phyloP scores from a whole-genome alignment of 2,888 invertebrate species.

The Toxonevra muliebris region DNA sequence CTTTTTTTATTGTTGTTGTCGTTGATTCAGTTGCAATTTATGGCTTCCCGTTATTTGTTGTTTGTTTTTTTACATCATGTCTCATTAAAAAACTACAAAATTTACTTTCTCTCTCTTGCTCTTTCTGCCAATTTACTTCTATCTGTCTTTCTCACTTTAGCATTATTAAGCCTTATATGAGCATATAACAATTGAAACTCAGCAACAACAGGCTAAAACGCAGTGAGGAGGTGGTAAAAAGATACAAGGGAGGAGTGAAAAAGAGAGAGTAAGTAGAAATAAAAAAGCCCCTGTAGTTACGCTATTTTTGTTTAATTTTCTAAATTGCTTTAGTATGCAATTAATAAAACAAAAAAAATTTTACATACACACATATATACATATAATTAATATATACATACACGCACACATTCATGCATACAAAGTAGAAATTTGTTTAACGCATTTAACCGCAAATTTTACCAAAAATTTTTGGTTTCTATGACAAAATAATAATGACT shows the following conservation, averaged over 20 bases:
- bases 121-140: too few species aligned
- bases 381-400: constrained; percentile 10
- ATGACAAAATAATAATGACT: too few species aligned
- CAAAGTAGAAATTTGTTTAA: neutral
- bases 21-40: constrained; percentile 41
- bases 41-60: constrained; percentile 6
- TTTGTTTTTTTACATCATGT: constrained; percentile 25
- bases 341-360: constrained; percentile 22
- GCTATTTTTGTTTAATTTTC: constrained; percentile 34
- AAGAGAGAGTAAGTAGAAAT: neutral
- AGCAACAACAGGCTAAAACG: neutral
- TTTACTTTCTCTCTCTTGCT: neutral
- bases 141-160: too few species aligned
- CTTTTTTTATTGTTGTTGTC: constrained; percentile 30
- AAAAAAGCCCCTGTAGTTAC: neutral
- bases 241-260: neutral
- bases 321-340: constrained; percentile 39
- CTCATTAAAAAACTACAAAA: constrained; percentile 1
- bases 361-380: neutral
- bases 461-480: too few species aligned
- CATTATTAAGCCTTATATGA: neutral
- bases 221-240: neutral
- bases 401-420: constrained; percentile 30
- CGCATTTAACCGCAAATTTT: too few species aligned
- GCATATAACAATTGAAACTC: neutral